A percentile compares a stretch with the other conserved stretches of the same genome.
Evolutionary conservation across 2,888 invertebrate species (phyloP).

Genomic region (Pristionchus arcanus): DNA sequence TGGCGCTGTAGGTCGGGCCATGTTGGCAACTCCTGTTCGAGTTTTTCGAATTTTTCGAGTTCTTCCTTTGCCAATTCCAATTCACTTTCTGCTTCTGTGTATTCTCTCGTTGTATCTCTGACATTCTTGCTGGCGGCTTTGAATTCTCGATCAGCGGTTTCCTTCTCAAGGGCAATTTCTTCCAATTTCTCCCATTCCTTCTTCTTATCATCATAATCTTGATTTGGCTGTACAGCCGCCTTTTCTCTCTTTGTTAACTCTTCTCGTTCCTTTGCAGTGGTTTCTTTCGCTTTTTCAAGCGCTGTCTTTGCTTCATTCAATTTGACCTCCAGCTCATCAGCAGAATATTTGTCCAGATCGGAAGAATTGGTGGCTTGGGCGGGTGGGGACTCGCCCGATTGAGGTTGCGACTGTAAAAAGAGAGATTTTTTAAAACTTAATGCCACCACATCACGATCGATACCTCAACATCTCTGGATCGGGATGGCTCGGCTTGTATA

Average conservation of each 20-base stretch:
- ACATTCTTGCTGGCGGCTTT: not conserved
- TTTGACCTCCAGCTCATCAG: no score
- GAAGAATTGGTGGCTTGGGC: no score
- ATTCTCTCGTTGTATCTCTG: not conserved
- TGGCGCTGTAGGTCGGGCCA: no score
- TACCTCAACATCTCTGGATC: no score
- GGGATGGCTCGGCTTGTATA: no score
- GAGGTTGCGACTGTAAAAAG: no score
- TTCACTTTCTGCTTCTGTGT: not conserved
- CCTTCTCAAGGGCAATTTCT: not conserved
- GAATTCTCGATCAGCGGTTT: not conserved
- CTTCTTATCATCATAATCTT: not conserved
- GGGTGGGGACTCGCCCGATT: no score
- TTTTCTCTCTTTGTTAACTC: not conserved
- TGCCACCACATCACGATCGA: no score
- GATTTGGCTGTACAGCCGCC: not conserved
- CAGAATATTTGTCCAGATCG: no score
- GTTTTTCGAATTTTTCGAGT: not conserved
- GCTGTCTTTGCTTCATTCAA: not conserved
- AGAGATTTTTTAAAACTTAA: no score
- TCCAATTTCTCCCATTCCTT: not conserved
- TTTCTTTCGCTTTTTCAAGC: not conserved
- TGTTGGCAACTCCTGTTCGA: no score
- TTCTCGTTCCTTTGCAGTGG: not conserved
- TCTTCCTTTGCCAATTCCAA: not conserved